Percentiles rank a stretch among this genome's conserved stretches.
Conservation (phyloP, 2,113 vertebrate genomes). For the Chauna torquata region DNA sequence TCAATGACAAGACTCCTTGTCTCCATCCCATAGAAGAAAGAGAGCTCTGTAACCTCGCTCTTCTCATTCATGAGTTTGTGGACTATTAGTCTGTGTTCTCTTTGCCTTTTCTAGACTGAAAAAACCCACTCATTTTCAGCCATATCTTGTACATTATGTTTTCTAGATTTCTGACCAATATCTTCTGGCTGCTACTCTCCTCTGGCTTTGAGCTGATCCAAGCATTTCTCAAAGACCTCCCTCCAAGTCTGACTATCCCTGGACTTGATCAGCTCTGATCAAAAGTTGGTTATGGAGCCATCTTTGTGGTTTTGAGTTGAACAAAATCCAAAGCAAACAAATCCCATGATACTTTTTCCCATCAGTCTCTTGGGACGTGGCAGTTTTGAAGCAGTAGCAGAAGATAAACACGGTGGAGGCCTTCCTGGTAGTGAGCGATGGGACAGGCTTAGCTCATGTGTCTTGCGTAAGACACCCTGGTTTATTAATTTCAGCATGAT, state of each 20-base stretch:
- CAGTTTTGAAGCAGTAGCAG: constrained; percentile 27
- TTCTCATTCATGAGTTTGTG: not conserved
- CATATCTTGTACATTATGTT: not conserved
- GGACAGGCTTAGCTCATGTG: not conserved
- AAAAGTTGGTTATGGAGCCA: not conserved
- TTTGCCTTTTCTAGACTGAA: not conserved
- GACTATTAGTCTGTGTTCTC: not conserved
- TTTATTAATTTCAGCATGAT: not conserved
- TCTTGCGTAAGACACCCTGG: not conserved
- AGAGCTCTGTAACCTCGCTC: not conserved
- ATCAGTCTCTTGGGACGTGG: not conserved
- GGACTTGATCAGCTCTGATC: constrained; percentile 37
- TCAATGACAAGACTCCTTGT: not conserved
- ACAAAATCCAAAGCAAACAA: not conserved
- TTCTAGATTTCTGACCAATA: not conserved
- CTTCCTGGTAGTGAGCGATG: not conserved
- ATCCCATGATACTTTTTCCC: not conserved
- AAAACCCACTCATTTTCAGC: not conserved
- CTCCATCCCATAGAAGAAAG: not conserved
- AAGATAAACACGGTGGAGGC: not conserved
- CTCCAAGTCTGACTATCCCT: not conserved
- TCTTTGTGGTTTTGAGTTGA: not conserved
- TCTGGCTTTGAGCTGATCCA: not conserved
- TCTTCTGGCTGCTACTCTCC: not conserved
- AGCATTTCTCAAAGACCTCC: not conserved